These are phyloP conservation scores for Melitaea cinxia DNA, from an alignment of 1,140 invertebrate species.

Conservation along the genomic window DNA sequence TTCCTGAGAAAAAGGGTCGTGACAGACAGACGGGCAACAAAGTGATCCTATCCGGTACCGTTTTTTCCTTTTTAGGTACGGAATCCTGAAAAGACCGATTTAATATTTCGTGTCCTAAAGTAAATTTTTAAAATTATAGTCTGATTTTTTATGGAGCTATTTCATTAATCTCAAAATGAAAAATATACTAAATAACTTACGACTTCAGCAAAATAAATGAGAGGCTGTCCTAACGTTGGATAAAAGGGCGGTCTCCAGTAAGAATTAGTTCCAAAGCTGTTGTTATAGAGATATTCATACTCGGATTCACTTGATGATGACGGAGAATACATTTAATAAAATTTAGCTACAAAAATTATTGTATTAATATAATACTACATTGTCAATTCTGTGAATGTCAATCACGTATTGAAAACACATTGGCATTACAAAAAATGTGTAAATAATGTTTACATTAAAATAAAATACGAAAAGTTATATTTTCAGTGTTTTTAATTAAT, in stretches of 20 bases:
- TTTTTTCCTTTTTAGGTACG: too few relatives aligned
- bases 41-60: too few relatives aligned
- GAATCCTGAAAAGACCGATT: too few relatives aligned
- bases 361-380: not conserved
- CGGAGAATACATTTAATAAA: constrained; percentile 4
- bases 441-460: too few relatives aligned
- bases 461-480: too few relatives aligned
- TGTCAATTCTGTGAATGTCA: not conserved
- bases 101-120: too few relatives aligned
- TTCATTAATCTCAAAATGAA: not conserved
- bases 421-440: not conserved
- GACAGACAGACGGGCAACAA: too few relatives aligned
- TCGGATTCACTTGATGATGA: constrained; percentile 22
- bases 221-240: constrained; percentile 40
- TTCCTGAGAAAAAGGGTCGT: too few relatives aligned
- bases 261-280: not conserved
- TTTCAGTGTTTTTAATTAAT: too few relatives aligned
- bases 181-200: constrained; percentile 40
- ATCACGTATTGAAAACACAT: too few relatives aligned
- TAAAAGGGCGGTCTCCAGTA: constrained; percentile 27
- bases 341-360: not conserved
- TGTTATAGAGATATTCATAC: constrained; percentile 10
- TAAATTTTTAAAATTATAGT: too few relatives aligned
- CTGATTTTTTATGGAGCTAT: too few relatives aligned
- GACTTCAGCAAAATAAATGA: constrained; percentile 57